phyloP scores from a whole-genome alignment of 1,140 invertebrate species.

The Acyrthosiphon pisum region DNA sequence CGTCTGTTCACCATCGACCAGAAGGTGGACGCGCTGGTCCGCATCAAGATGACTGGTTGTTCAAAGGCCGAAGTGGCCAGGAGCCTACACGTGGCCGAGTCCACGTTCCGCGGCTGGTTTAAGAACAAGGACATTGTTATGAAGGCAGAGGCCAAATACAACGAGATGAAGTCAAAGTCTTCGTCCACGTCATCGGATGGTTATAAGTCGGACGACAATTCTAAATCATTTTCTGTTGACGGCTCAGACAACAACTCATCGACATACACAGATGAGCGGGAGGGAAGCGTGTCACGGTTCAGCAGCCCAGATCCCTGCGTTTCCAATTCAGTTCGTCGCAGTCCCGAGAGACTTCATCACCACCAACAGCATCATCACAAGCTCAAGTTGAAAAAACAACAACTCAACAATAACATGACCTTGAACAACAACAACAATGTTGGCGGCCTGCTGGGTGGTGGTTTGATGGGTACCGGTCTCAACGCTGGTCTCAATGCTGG shows the following conservation, averaged over 20 bases:
- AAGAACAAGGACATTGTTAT: constrained; percentile 53
- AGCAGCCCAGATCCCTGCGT: constrained; percentile 32
- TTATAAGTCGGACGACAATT: constrained; percentile 46
- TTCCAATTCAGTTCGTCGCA: background rate
- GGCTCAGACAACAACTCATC: constrained; percentile 43
- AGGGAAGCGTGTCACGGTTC: constrained; percentile 19
- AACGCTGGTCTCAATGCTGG: background rate
- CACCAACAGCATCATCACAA: background rate
- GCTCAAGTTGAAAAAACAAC: background rate
- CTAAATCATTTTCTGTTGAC: constrained; percentile 36
- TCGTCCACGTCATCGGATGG: constrained; percentile 22
- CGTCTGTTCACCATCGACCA: constrained; percentile 51
- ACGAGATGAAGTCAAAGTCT: constrained; percentile 39
- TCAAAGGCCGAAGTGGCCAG: constrained; percentile 50
- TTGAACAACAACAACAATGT: background rate
- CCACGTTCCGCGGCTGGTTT: constrained; percentile 51
- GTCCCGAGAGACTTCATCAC: background rate
- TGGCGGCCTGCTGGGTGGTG: background rate
- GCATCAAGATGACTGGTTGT: constrained; percentile 49
- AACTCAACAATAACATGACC: background rate
- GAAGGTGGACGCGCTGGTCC: constrained; percentile 53
- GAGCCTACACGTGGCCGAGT: constrained; percentile 52
- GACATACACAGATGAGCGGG: constrained; percentile 30
- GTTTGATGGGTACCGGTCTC: background rate
- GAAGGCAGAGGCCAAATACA: constrained; percentile 44